phyloP scores from a whole-genome alignment of 2,888 invertebrate species.

The Drosophila quasianomalipes region DNA sequence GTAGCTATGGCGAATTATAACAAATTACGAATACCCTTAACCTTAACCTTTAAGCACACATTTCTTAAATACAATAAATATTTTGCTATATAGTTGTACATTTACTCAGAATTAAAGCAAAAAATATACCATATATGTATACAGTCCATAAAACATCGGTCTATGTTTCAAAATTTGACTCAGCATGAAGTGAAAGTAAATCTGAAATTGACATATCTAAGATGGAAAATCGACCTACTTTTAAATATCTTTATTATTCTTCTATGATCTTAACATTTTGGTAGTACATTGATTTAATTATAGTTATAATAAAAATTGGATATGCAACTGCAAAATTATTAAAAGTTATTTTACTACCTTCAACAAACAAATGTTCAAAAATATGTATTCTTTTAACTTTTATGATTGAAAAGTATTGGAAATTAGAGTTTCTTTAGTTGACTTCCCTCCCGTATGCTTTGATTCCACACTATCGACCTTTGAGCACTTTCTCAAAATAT shows the following conservation, averaged over 20 bases:
- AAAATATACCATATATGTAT: not conserved
- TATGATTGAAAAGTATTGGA: not conserved
- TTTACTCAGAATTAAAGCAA: not conserved
- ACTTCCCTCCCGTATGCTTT: not conserved
- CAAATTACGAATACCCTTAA: slow-evolving; percentile 11
- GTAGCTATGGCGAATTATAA: too few species aligned
- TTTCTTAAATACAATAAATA: not conserved
- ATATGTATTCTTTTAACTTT: not conserved
- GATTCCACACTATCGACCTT: not conserved
- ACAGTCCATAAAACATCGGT: not conserved
- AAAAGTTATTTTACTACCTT: not conserved
- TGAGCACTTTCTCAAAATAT: not conserved
- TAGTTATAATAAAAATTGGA: not conserved
- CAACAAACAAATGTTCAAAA: not conserved
- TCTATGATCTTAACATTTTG: not conserved
- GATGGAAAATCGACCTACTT: not conserved
- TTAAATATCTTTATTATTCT: not conserved
- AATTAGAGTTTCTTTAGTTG: not conserved
- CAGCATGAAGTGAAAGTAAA: not conserved
- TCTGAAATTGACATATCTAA: rapidly evolving
- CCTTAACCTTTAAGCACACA: not conserved
- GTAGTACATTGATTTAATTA: too few species aligned
- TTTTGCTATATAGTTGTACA: not conserved
- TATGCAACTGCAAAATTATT: not conserved
- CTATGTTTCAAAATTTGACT: not conserved